Evolutionary conservation across 2,797 vertebrate genomes (phyloP).

Genomic region (Aselliscus stoliczkanus): DNA sequence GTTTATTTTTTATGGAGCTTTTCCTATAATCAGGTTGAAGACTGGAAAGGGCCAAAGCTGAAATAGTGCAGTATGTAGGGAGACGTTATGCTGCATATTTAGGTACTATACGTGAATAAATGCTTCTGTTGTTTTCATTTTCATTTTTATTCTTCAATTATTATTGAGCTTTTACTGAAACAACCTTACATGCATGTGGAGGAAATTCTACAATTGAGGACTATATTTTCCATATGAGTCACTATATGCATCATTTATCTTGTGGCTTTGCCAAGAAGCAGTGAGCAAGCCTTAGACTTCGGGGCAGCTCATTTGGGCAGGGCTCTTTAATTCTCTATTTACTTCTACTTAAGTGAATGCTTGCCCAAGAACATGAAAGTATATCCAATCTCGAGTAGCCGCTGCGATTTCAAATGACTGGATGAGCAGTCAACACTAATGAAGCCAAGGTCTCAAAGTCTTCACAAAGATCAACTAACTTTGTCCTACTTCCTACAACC

Average conservation of each 20-base stretch:
- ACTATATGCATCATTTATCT: background rate
- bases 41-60: slow-evolving; percentile 64
- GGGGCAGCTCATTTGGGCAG: background rate
- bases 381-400: background rate
- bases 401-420: slow-evolving; percentile 27
- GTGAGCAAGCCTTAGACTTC: background rate
- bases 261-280: slow-evolving; percentile 15
- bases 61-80: slow-evolving; percentile 42
- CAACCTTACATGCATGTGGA: background rate
- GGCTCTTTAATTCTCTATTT: background rate
- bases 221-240: slow-evolving; percentile 6
- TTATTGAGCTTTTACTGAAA: slow-evolving; percentile 12
- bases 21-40: slow-evolving; percentile 74
- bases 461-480: slow-evolving; percentile 13
- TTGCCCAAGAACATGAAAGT: background rate
- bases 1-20: slow-evolving; percentile 76
- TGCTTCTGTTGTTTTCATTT: background rate
- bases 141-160: slow-evolving; percentile 16
- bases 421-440: background rate
- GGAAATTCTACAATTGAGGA: slow-evolving; percentile 11
- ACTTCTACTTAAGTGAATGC: background rate
- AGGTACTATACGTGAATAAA: background rate
- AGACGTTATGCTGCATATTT: background rate
- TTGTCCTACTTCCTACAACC: background rate
- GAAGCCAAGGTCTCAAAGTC: background rate